Percentiles rank a stretch among this genome's conserved stretches.
These are phyloP conservation scores for Sylvilagus bachmani DNA, from an alignment of 2,113 vertebrate species.

Conservation along the genomic window DNA sequence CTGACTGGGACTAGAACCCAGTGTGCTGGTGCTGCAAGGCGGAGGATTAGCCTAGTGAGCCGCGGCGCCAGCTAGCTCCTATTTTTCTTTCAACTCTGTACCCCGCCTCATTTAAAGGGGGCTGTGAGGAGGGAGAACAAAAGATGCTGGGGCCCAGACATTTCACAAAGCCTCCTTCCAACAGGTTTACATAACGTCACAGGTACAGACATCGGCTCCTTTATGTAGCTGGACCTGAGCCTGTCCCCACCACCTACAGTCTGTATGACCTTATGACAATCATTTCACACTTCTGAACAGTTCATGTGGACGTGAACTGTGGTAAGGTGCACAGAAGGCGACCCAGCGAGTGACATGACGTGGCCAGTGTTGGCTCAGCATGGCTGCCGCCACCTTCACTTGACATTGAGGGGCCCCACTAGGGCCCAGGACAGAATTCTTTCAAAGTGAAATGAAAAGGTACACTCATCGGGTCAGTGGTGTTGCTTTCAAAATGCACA, in stretches of 20 bases:
- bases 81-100: conserved; percentile 53
- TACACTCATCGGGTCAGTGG: conserved; percentile 21
- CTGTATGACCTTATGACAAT: not conserved
- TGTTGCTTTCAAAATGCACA: not conserved
- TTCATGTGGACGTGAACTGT: no score
- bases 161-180: conserved; percentile 33
- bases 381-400: not conserved
- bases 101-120: not conserved
- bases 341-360: rapidly evolving
- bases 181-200: conserved; percentile 34
- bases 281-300: not conserved
- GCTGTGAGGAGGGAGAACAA: not conserved
- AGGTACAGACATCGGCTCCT: not conserved
- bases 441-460: conserved; percentile 55
- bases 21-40: no score
- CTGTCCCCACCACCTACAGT: not conserved
- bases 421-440: not conserved
- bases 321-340: not conserved
- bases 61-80: no score
- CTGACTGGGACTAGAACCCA: no score
- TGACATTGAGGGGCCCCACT: not conserved
- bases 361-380: not conserved
- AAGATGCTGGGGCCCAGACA: conserved; percentile 56
- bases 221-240: not conserved
- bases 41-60: no score